Evolutionary conservation across 1,140 invertebrate species (phyloP), one percentile per base, ranked within the genome.

Genomic region (Leptoteleia sp.): DNA sequence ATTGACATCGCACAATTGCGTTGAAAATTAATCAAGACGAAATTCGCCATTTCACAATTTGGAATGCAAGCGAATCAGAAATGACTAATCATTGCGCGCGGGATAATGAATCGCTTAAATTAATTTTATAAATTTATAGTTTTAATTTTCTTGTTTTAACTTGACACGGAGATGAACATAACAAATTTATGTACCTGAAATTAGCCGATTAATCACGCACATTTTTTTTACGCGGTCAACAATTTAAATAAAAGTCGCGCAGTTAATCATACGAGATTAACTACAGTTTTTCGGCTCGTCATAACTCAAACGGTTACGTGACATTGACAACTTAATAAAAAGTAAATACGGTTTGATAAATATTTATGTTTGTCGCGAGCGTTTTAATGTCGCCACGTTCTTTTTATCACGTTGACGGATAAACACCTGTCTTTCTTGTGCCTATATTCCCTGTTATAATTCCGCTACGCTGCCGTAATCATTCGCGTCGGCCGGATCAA

Each of bases 261-360:
- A 45, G 38, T 72, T 62, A 72, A 72, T 72, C 68, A 72, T 15
- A 3, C n/a, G n/a, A 54, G 68, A 72, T 72, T 72, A 62, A 62
- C 16, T 37, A 42, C 37, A 38, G 47, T 37, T 59, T 70, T 70
- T 72, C 57, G 38, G 16, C 57, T 52, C 48, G 48, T 45, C 68
- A 62, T 72, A 72, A 72, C 17, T 72, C 68, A 72, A 45, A 38
- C 47, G 13, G 57, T 62, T 72, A 38, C 31, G 55, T 72, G 68
- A 72, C 68, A 54, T 72, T 72, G 68, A 72, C 62, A 72, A 72
- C 55, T 72, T 54, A 72, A 72, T 72, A 52, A 54, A 61, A 62
- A 54, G 57, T 72, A 54, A 62, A 54, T 45, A 62, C 17, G 35
- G 13, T 54, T 59, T 55, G 48, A 72, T 62, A 72, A 72, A 62